These are phyloP conservation scores for Lagocephalus sceleratus DNA, from an alignment of 2,797 vertebrate species.

Conservation along the genomic window DNA sequence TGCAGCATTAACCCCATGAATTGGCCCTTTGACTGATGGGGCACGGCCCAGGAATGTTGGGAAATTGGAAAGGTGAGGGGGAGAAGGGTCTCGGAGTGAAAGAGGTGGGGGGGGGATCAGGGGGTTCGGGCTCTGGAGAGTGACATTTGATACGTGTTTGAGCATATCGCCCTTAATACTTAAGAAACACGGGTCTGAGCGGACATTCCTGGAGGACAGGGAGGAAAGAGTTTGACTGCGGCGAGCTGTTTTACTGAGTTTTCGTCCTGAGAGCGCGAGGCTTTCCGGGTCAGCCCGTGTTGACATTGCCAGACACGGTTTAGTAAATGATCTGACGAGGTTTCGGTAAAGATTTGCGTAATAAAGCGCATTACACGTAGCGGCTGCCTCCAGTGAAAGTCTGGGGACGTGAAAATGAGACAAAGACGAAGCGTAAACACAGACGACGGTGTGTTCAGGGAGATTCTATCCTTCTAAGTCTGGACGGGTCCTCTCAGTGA, in stretches of 20 bases:
- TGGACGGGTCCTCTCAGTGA: constrained; percentile 67
- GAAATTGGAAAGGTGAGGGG: constrained; percentile 71
- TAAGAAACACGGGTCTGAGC: constrained; percentile 49
- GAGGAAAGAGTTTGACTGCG: constrained; percentile 31
- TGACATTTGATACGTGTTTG: constrained; percentile 73
- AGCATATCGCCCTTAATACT: constrained; percentile 67
- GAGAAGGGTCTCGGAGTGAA: constrained; percentile 58
- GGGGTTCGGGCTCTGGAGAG: constrained; percentile 68
- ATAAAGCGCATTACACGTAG: no score
- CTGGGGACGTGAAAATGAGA: constrained; percentile 12
- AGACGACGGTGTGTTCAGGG: constrained; percentile 4
- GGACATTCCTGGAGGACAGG: constrained; percentile 51
- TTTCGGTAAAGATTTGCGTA: neutral
- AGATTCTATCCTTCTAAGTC: constrained; percentile 48
- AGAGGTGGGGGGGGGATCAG: constrained; percentile 45
- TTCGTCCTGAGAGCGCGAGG: constrained; percentile 34
- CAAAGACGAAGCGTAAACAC: constrained; percentile 27
- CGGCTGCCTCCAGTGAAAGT: neutral
- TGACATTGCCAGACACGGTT: constrained; percentile 24
- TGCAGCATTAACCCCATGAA: constrained; percentile 73
- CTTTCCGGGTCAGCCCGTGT: constrained; percentile 33
- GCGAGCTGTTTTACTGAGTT: constrained; percentile 26
- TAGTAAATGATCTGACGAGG: constrained; percentile 37
- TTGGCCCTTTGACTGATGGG: constrained; percentile 77
- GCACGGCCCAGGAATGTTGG: constrained; percentile 73